phyloP scores from a whole-genome alignment of 2,888 invertebrate species.

The Tuberolachnus salignus region DNA sequence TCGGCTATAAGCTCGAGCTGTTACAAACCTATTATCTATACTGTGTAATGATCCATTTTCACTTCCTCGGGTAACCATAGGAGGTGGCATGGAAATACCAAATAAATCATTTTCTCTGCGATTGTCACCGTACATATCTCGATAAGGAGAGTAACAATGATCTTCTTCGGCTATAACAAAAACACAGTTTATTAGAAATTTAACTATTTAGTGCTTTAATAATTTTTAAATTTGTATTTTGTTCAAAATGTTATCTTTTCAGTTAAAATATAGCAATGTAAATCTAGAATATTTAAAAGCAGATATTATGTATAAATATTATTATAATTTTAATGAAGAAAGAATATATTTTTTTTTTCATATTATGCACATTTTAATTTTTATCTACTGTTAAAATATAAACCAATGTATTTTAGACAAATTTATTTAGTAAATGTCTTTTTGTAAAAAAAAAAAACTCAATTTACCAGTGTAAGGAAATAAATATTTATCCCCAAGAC shows the following conservation, averaged over 20 bases:
- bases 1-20: constrained; percentile 40
- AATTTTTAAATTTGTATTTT: background rate
- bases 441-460: background rate
- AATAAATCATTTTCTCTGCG: constrained; percentile 48
- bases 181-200: background rate
- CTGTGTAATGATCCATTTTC: constrained; percentile 49
- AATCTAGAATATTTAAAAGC: background rate
- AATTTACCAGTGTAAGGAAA: constrained; percentile 78
- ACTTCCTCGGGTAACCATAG: constrained; percentile 43
- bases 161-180: constrained; percentile 58
- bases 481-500: constrained; percentile 77
- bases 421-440: too few species aligned
- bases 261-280: background rate
- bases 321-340: too few species aligned
- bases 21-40: constrained; percentile 52
- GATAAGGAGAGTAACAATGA: constrained; percentile 56
- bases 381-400: background rate
- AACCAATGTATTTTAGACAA: too few species aligned
- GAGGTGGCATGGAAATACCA: constrained; percentile 42
- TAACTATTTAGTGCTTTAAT: background rate
- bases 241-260: background rate
- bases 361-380: background rate
- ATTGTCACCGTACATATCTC: constrained; percentile 41
- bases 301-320: too few species aligned
- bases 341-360: too few species aligned